Evolutionary conservation across 2,797 vertebrate genomes (phyloP), one percentile per base, ranked within the genome.

Genomic region (Moxostoma hubbsi): DNA sequence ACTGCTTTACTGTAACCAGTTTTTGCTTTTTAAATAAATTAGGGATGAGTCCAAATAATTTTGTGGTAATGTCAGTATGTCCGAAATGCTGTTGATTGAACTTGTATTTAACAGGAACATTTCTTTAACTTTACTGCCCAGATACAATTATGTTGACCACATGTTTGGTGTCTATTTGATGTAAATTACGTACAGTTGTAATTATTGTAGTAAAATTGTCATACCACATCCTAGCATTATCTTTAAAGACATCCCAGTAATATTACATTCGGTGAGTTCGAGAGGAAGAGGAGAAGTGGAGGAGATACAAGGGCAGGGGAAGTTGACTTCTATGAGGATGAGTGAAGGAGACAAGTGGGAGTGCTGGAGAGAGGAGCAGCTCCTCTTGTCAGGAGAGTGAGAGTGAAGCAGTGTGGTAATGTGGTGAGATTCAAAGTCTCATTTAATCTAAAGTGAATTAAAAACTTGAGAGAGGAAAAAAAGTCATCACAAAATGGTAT

Each of bases 401-500:
- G 70, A 75, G 16, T 61, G 76, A 77, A 72, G 81, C 78, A 36
- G 64, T 51, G 80, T 74, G 63, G 16, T 46, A 46, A 55, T 45
- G 74, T 78, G 82, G 79, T 5, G 9, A 53, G 82, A 66, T 82
- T 84, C 81, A 83, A 43, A 77, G 87, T 81, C 84, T 90, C 81
- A 89, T 92, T 88, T 89, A 86, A 89, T 89, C 81, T 81, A 86
- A 89, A 92, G 89, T 86, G 87, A 81, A 79, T 86, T 89, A 79
- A 87, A 81, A 85, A 85, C 90, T 89, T 87, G 87, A 90, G 87
- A 86, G 83, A 82, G 86, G 84, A 83, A 77, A 88, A 86, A 84
- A 88, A 88, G 85, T 91, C 87, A 86, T 88, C 88, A 89, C 75
- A 91, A 89, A 88, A n/a, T n/a, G n/a, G n/a, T n/a, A n/a, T n/a